Conservation (phyloP, 64 coral and sea anemone genomes). For the Exaiptasia diaphana region DNA sequence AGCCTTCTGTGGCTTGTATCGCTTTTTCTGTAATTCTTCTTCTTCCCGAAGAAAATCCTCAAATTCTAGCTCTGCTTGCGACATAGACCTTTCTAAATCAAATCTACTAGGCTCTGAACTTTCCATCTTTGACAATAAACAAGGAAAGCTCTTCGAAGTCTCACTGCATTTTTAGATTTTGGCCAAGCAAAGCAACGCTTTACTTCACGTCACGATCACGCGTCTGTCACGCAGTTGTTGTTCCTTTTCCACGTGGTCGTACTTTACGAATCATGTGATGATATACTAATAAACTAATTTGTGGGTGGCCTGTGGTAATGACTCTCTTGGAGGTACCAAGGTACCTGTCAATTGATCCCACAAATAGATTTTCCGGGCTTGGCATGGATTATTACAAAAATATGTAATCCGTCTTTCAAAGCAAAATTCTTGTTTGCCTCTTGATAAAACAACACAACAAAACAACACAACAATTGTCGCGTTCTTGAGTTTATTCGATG, state of each 20-base stretch:
- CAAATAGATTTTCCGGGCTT: background rate
- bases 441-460: no score
- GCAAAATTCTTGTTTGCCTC: no score
- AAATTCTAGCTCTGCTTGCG: slow-evolving; percentile 1
- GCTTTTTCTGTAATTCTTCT: background rate
- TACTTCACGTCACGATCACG: background rate
- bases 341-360: no score
- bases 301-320: no score
- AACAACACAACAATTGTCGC: no score
- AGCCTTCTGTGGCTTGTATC: no score
- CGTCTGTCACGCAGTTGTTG: background rate
- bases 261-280: background rate
- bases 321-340: no score
- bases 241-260: background rate
- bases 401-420: no score
- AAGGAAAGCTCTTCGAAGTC: no score
- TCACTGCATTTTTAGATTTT: background rate
- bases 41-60: slow-evolving; percentile 6
- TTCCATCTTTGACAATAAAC: background rate
- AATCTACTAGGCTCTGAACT: background rate
- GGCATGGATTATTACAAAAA: rapidly evolving
- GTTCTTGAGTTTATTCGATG: no score
- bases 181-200: background rate
- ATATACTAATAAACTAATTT: no score
- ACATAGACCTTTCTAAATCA: background rate